Evolutionary conservation across 2,888 invertebrate species (phyloP), one percentile per base, ranked within the genome.

Genomic region (Oscheius sp.): DNA sequence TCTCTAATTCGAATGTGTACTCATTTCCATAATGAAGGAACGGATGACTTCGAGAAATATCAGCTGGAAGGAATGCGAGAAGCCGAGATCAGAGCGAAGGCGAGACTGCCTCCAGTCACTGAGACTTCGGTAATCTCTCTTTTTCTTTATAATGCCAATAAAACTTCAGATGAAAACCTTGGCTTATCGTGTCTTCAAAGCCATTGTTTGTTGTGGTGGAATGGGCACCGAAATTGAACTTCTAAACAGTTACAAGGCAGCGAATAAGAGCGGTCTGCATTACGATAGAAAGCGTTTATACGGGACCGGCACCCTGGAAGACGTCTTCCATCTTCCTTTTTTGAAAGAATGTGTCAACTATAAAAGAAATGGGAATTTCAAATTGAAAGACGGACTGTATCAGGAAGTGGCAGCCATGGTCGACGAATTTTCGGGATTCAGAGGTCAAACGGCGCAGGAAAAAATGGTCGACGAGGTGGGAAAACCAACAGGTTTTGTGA

Each of bases 191-290:
- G 18, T 41, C 25, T 61, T 61, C 13, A 61, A 61, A 43, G 45
- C 61, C 13, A 43, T 61, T 9, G 41, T 61, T 3, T 35, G 16
- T 12, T 61, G 61, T 43, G 16, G 61, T 41, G 61, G 61, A n/a
- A 43, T 12, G 43, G 61, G 61, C n/a, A 41, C 1, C 12, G 1
- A 27, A 13, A 29, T 1, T 5, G n/a, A n/a, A n/a, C 27, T 58
- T 25, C 25, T 9, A n/a, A 29, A 25, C 7, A n/a, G 7, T 1
- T 58, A 58, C 58, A 58, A 58, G 12, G 13, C 2, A 13, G 58
- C 58, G 43, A 61, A 61, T 1, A 45, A 23, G 12, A n/a, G 18
- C n/a, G 61, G 12, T 59, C 61, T 58, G 23, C 12, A 27, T 35
- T 3, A 35, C 35, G 35, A 35, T 9, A 35, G 9, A 9, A 35